Conservation (phyloP, 1,140 invertebrate species). For the Muscidifurax raptorellus region DNA sequence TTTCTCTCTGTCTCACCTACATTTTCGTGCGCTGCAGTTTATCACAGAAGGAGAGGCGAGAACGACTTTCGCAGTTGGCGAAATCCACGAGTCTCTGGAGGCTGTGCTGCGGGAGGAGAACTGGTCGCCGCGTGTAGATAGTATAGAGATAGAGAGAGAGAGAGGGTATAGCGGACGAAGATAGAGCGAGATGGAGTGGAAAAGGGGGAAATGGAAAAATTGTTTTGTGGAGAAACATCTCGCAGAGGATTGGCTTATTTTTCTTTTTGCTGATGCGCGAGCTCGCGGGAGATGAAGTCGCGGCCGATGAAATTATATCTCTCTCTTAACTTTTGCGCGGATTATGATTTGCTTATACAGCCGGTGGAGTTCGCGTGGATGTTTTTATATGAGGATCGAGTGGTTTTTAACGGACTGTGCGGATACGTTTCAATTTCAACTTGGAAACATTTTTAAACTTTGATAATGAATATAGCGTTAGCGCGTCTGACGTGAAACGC, state of each 20-base stretch:
- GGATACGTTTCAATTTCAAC: too few species aligned
- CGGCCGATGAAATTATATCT: background rate
- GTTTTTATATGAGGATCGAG: too few species aligned
- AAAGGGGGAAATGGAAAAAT: background rate
- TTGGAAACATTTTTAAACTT: too few species aligned
- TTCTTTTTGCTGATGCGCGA: background rate
- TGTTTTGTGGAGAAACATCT: background rate
- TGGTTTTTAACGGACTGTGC: too few species aligned
- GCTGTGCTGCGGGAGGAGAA: background rate
- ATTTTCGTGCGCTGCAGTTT: background rate
- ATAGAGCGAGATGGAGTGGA: background rate
- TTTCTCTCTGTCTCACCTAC: background rate
- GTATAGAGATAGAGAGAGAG: background rate
- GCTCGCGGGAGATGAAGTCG: background rate
- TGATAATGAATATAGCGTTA: too few species aligned
- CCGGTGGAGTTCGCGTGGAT: too few species aligned
- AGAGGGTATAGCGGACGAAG: background rate
- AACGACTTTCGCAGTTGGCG: conserved; percentile 29
- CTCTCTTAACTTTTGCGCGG: too few species aligned
- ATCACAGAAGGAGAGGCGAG: background rate
- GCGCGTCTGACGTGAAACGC: too few species aligned
- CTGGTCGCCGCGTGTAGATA: background rate
- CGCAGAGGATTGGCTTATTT: background rate
- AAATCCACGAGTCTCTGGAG: conserved; percentile 8
- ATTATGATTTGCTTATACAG: too few species aligned